A percentile compares a stretch with the other conserved stretches of the same genome.
These are phyloP conservation scores for Takifugu flavidus DNA, from an alignment of 2,113 vertebrate species.

Conservation along the genomic window DNA sequence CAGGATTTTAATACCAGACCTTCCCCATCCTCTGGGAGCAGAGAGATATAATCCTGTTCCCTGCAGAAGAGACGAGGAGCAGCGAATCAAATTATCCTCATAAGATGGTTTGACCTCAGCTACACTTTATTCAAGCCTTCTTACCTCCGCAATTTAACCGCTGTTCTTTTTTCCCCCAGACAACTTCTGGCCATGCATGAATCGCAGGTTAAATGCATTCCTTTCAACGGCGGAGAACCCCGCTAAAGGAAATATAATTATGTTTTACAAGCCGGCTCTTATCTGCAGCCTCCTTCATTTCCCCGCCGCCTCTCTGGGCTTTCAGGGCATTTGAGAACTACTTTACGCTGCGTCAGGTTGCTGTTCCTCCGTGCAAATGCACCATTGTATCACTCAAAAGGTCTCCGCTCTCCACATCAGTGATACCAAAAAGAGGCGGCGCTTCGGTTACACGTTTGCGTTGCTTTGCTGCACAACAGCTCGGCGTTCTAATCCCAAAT, in stretches of 20 bases:
- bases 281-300: constrained; percentile 70
- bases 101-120: constrained; percentile 64
- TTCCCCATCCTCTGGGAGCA: constrained; percentile 62
- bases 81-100: constrained; percentile 61
- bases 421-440: constrained; percentile 5
- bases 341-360: constrained; percentile 64
- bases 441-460: constrained; percentile 7
- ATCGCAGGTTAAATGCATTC: constrained; percentile 75
- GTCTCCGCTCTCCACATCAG: constrained; percentile 42
- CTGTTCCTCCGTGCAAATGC: constrained; percentile 55
- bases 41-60: constrained; percentile 67
- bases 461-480: constrained; percentile 24
- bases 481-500: constrained; percentile 18
- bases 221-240: constrained; percentile 62
- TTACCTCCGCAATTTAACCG: constrained; percentile 66
- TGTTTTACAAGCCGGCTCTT: constrained; percentile 75
- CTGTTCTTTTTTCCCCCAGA: constrained; percentile 41
- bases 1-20: constrained; percentile 58
- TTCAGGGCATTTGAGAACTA: not conserved
- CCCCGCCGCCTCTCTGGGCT: constrained; percentile 58
- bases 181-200: constrained; percentile 69
- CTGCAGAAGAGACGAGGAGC: constrained; percentile 50
- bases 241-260: constrained; percentile 73
- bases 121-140: constrained; percentile 65
- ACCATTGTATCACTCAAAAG: constrained; percentile 65